These are phyloP conservation scores for Phyllostomus discolor DNA, from an alignment of 2,113 vertebrate genomes.

Conservation along the genomic window DNA sequence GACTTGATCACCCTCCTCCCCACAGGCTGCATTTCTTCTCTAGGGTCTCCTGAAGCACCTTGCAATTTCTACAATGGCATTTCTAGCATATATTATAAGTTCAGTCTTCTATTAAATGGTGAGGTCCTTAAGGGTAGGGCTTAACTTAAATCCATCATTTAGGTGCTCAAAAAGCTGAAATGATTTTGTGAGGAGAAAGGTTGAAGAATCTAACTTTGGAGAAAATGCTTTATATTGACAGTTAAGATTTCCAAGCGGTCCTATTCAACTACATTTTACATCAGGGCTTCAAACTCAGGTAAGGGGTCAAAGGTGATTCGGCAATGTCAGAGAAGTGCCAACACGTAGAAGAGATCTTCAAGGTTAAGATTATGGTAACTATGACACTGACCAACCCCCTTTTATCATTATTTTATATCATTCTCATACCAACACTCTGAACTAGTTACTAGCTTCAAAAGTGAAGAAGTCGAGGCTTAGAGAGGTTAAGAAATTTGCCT, in stretches of 20 bases:
- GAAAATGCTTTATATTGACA: background rate
- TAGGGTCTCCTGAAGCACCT: background rate
- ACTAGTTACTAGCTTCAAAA: background rate
- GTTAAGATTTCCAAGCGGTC: background rate
- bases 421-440: background rate
- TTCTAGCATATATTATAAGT: background rate
- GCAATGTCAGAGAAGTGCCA: background rate
- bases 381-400: background rate
- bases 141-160: background rate
- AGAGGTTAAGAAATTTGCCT: background rate
- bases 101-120: background rate
- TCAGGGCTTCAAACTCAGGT: background rate
- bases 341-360: background rate
- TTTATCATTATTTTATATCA: background rate
- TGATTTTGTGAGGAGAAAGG: background rate
- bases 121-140: background rate
- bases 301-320: background rate
- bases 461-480: background rate
- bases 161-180: background rate
- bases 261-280: background rate
- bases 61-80: background rate
- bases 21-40: background rate
- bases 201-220: background rate
- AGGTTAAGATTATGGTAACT: background rate
- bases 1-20: background rate